Evolutionary conservation across 2,797 vertebrate genomes (phyloP), one percentile per base, ranked within the genome.

Genomic region (Anguilla megastoma): DNA sequence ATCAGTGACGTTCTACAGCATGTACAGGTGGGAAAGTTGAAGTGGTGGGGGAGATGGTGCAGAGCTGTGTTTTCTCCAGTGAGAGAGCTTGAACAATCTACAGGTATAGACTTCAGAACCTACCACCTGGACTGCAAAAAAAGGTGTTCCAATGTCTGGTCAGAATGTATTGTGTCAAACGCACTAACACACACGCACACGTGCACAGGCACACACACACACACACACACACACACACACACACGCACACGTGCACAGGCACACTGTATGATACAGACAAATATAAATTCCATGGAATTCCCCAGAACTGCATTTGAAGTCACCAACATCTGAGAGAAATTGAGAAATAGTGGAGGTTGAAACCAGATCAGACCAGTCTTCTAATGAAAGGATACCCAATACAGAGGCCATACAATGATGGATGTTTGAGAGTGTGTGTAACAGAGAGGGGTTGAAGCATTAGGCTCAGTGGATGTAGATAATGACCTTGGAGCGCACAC

Each of bases 201-300:
- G 14, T n/a, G 3, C 33, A 36, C 36, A 79, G 1, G 12, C 69
- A 71, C 71, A 74, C 71, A 74, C 71, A 36, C 27, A 74, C 71
- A 74, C 71, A 36, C 71, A 74, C 71, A 33, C 27, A 1, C 66
- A 33, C 33, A 69, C 66, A 69, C 24, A 69, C 3, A 69, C 63
- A 69, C 63, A 69, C 66, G 30, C n/a, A 74, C 69, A 74, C n/a
- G n/a, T n/a, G n/a, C 69, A 33, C 60, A 18, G 36, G 52, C 36
- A 84, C 3, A 83, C 45, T 6, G 1, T 48, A 7, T 48, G 41
- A 10, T 18, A 18, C 41, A 80, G 41, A 80, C 21, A 80, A 50
- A 87, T 87, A 60, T 45, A 52, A 48, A 33, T 33, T 30, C 41
- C 82, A 24, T 85, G 83, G 87, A 88, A 66, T 88, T 88, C 36